Base-by-base conservation (phyloP, 2,113 vertebrate species). In the Numenius arquata region DNA sequence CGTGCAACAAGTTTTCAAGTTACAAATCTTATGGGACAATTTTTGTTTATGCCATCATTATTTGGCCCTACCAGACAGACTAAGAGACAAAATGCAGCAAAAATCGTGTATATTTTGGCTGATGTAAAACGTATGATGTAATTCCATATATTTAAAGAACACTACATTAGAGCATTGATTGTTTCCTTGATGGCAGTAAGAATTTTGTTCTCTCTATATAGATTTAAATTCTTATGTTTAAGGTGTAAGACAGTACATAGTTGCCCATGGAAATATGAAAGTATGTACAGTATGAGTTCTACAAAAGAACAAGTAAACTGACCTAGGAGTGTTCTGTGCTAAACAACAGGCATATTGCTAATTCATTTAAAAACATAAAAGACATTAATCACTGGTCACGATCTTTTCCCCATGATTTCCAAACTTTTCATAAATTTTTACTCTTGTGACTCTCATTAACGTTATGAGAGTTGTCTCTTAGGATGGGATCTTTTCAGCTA, bases 401-500 rank as follows among this genome's bases (percentile, higher is more conserved):
- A 94, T 68, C 70, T 73, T 96, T 71, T 93, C 15, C 43, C 38
- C 78, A 67, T 53, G 80, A 90, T 96, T 95, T 94, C 34, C 74
- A 96, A 89, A 96, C 59, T 91, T 95, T 93, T 89, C 50, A 41
- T 61, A 53, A 80, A 50, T 61, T 81, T 92, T 93, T 78, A 84
- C 40, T 88, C 70, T 89, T 72, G 41, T 62, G 74, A 48, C 63
- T 95, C 88, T 87, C 68, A 78, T 94, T 94, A 97, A 86, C 78
- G 12, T 78, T 80, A 43, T 77, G 23, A 87, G 78, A 95, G 63
- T n/a, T 75, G 14, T 59, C 73, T 83, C n/a, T 59, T 94, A 9
- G n/a, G 29, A 27, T 40, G 32, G 6, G 4, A 17, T 79, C 18
- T 40, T 79, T 56, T 36, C 59, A 30, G 36, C 7, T 5, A 56